Conservation (phyloP, 2,113 vertebrate species). For the Grammomys surdaster region DNA sequence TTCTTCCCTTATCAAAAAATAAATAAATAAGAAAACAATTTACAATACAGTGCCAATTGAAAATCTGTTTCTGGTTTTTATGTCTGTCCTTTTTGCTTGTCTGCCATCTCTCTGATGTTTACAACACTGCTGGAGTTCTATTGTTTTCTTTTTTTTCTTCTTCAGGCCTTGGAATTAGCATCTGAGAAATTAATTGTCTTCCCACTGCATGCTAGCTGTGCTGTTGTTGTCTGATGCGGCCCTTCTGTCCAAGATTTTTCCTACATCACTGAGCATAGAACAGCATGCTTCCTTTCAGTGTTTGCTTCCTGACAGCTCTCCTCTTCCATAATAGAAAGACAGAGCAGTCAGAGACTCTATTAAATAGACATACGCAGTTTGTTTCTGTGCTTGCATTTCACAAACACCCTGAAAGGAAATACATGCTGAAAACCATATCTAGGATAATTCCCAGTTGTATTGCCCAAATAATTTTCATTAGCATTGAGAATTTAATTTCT, state of each 20-base stretch:
- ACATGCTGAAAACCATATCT: background rate
- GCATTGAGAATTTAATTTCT: background rate
- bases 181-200: slow-evolving; percentile 70
- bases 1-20: background rate
- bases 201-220: background rate
- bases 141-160: slow-evolving; percentile 60
- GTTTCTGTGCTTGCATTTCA: slow-evolving; percentile 49
- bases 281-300: slow-evolving; percentile 57
- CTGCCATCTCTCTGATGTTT: slow-evolving; percentile 36
- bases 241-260: slow-evolving; percentile 55
- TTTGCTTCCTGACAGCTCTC: slow-evolving; percentile 67
- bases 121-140: background rate
- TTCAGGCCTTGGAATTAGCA: slow-evolving; percentile 55
- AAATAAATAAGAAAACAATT: background rate
- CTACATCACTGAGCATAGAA: slow-evolving; percentile 59
- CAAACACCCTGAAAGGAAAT: slow-evolving; percentile 59
- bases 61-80: slow-evolving; percentile 41
- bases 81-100: slow-evolving; percentile 48
- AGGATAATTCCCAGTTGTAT: background rate
- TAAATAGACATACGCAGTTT: slow-evolving; percentile 61
- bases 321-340: slow-evolving; percentile 45
- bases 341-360: slow-evolving; percentile 44
- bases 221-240: slow-evolving; percentile 21
- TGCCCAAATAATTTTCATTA: slow-evolving; percentile 26
- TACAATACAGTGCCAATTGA: slow-evolving; percentile 11